Percentiles rank a stretch among this genome's conserved stretches.
phyloP scores from a whole-genome alignment of 2,113 vertebrate species.

The Genyomyrus donnyi region DNA sequence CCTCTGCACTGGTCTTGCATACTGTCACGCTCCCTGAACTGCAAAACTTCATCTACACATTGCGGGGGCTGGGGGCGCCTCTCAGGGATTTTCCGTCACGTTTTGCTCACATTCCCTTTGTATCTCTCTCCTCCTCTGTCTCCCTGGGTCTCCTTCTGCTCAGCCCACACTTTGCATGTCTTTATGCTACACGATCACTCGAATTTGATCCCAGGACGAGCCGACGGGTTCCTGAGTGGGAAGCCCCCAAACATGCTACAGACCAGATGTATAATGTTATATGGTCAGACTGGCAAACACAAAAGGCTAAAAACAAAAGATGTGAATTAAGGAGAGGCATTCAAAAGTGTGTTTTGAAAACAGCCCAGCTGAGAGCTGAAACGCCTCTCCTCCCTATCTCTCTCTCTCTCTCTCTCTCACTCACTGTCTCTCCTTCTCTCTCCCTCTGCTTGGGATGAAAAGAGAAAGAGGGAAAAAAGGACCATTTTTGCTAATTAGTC shows the following conservation, averaged over 20 bases:
- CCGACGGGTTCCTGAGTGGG: conserved; percentile 77
- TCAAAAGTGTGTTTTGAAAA: conserved; percentile 99
- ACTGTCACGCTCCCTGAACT: background rate
- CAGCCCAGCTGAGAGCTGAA: conserved; percentile 90
- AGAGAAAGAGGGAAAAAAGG: conserved; percentile 68
- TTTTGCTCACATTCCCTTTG: conserved; percentile 11
- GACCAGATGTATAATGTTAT: conserved; percentile 99
- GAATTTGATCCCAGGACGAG: conserved; percentile 79
- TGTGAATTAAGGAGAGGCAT: conserved; percentile 92
- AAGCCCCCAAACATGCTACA: conserved; percentile 87
- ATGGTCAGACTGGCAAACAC: conserved; percentile 99
- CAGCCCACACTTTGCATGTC: conserved; percentile 68
- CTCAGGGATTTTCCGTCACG: background rate
- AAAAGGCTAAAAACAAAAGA: conserved; percentile 95
- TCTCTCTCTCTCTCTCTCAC: conserved; percentile 27
- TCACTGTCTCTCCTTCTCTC: conserved; percentile 45
- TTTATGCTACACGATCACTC: conserved; percentile 84
- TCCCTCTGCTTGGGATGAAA: conserved; percentile 71
- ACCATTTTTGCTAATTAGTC: conserved; percentile 89
- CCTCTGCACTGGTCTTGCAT: no score
- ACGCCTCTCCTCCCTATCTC: conserved; percentile 59
- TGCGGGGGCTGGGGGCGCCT: background rate
- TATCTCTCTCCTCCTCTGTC: background rate
- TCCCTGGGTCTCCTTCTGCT: background rate
- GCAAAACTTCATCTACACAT: background rate